Conservation (phyloP, 2,113 vertebrate genomes). For the Hippocampus barbouri region DNA sequence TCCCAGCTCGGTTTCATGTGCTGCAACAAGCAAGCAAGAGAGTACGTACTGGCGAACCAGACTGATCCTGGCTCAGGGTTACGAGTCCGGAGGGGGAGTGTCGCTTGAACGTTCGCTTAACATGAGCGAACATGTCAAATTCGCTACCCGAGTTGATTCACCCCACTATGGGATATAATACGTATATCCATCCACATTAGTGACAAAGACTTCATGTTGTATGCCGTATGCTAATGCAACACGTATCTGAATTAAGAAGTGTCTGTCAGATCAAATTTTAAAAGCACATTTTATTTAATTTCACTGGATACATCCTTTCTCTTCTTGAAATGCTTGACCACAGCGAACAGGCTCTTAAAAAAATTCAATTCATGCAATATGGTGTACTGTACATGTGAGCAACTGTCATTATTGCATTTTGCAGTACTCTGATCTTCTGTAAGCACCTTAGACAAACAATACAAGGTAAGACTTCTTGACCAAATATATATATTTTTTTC, state of each 20-base stretch:
- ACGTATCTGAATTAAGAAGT: not conserved
- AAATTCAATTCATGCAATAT: not conserved
- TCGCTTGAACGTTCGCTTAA: slow-evolving; percentile 18
- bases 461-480: not conserved
- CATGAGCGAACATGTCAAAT: slow-evolving; percentile 23
- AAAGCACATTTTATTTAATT: slow-evolving; percentile 22
- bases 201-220: not conserved
- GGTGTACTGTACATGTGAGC: not conserved
- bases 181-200: not conserved
- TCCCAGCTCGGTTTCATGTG: not conserved
- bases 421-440: not conserved
- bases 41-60: not conserved
- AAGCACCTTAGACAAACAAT: not conserved
- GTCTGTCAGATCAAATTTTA: not conserved
- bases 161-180: not conserved
- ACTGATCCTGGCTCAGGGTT: slow-evolving; percentile 42
- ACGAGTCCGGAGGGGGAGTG: slow-evolving; percentile 18
- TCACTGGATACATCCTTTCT: not conserved
- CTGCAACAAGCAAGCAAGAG: not conserved
- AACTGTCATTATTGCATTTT: not conserved
- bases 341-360: not conserved
- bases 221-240: not conserved
- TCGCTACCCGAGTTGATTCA: slow-evolving; percentile 1
- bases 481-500: too few species aligned
- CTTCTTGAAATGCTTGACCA: slow-evolving; percentile 15